These are phyloP conservation scores for Otus scops DNA, from an alignment of 2,797 vertebrate genomes.

Conservation along the genomic window DNA sequence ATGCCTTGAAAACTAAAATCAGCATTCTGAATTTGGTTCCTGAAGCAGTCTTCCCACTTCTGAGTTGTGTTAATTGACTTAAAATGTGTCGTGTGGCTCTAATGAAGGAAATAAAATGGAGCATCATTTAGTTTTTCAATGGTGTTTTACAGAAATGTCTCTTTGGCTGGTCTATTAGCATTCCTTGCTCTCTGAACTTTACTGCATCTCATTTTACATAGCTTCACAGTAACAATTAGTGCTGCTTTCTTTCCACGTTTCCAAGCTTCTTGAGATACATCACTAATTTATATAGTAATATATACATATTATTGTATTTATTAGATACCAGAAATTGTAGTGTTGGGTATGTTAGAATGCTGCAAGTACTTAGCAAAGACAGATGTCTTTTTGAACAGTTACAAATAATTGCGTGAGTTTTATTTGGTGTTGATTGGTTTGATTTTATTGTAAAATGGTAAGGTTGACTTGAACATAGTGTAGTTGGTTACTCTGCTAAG, in stretches of 20 bases:
- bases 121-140: neutral
- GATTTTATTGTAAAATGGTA: neutral
- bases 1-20: neutral
- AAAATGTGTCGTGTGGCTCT: neutral
- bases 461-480: neutral
- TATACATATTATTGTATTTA: neutral
- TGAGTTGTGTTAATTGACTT: neutral
- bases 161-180: neutral
- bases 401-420: neutral
- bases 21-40: neutral
- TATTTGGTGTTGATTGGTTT: neutral
- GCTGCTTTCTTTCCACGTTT: neutral
- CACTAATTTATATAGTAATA: neutral
- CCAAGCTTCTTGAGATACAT: neutral
- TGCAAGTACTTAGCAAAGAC: neutral
- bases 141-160: neutral
- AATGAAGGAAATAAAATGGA: neutral
- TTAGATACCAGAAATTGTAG: neutral
- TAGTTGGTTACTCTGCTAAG: neutral
- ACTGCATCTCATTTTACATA: neutral
- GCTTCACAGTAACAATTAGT: neutral
- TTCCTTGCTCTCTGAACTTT: neutral
- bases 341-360: neutral
- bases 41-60: neutral
- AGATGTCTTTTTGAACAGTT: neutral